These are phyloP conservation scores for Pterostichus madidus DNA, from an alignment of 2,888 invertebrate genomes.

Conservation along the genomic window DNA sequence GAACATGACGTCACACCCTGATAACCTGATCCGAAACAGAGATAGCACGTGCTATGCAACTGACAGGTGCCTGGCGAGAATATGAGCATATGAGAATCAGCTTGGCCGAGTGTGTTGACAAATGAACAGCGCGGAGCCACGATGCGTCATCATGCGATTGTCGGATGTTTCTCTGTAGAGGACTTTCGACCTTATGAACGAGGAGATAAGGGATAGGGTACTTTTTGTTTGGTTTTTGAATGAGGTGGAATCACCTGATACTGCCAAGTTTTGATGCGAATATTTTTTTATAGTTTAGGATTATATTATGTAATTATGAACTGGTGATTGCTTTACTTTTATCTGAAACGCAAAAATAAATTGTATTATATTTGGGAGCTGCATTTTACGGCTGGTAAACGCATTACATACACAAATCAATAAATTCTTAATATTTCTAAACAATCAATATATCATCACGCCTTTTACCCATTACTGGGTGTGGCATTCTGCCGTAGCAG, in stretches of 20 bases:
- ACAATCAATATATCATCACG: no score
- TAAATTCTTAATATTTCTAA: no score
- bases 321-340: background rate
- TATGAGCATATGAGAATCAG: background rate
- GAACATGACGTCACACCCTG: no score
- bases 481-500: no score
- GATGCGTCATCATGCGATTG: slow-evolving; percentile 41
- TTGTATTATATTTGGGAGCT: no score
- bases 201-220: background rate
- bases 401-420: no score
- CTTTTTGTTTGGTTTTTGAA: background rate
- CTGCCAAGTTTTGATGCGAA: background rate
- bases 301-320: background rate
- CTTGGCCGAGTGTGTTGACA: background rate
- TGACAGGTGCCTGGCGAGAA: background rate
- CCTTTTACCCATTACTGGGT: no score
- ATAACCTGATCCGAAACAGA: no score
- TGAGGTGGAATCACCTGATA: slow-evolving; percentile 19
- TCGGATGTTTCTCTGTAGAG: slow-evolving; percentile 3
- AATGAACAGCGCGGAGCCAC: slow-evolving; percentile 1
- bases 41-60: background rate
- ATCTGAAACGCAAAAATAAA: background rate
- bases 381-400: no score
- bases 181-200: background rate
- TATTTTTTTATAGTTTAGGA: background rate